Evolutionary conservation across 2,888 invertebrate species (phyloP), one percentile per base, ranked within the genome.

Genomic region (Drosophila kuntzei): DNA sequence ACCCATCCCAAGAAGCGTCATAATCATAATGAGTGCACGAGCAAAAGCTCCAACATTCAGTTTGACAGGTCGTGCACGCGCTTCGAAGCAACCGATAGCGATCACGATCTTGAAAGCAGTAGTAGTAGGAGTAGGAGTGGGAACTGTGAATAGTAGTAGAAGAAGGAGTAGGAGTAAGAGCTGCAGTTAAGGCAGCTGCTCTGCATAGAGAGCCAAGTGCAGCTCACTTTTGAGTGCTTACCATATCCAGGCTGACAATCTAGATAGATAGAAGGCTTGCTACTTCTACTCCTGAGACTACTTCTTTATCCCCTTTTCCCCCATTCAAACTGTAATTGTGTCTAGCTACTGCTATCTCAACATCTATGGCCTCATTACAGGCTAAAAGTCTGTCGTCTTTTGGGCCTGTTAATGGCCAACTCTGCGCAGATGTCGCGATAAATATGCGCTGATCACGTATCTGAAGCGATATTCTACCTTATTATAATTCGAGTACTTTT

Each of bases 21-120:
- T 87, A 87, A 83, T 87, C 87, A 79, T 87, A 83, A 83, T 85
- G 83, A 87, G 83, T 81, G 72, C 84, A 82, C 81, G 81, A 75
- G 46, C 67, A 59, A 71, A 62, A 66, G 65, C 59, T 63, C 51
- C 63, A 64, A 69, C 58, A 44, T 58, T 46, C 68, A 76, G 78
- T 80, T 86, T 88, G 85, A 85, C 85, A 88, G 88, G 80, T 85
- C 87, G 78, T 86, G 89, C 85, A 85, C 85, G 88, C 88, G 89
- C 76, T 83, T 79, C 82, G 78, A 70, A 59, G 54, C 39, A 47
- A 59, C 53, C 76, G 64, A 58, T 64, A 61, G 53, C 57, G 71
- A 79, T 82, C 64, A 66, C 59, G 50, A 59, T 59, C 59, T 59
- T 32, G 29, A 59, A 58, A 43, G 50, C 43, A 36, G 39, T 34